Percentiles rank a stretch among this genome's conserved stretches.
Evolutionary conservation across 2,113 vertebrate genomes (phyloP).

Genomic region (Elgaria multicarinata): DNA sequence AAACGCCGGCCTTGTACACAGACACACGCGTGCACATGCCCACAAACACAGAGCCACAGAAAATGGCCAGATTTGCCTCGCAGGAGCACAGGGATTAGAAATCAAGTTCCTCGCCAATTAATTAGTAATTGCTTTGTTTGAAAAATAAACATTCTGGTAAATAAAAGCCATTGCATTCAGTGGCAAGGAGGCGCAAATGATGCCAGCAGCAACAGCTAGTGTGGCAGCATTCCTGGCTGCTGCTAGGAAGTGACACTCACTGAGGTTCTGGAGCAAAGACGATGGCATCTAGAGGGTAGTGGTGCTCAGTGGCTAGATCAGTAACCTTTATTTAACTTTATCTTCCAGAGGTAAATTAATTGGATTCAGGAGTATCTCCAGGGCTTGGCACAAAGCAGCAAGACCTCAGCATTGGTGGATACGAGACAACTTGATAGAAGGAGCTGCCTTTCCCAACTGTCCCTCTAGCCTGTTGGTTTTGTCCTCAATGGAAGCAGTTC

Average conservation of each 20-base stretch:
- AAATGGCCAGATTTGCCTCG: conserved; percentile 14
- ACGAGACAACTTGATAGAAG: background rate
- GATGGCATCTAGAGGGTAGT: background rate
- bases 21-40: background rate
- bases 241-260: background rate
- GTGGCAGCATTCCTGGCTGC: fast-evolving
- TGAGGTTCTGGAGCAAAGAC: background rate
- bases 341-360: background rate
- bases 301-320: background rate
- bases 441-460: background rate
- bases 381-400: background rate
- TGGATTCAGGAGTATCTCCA: background rate
- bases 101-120: conserved; percentile 33
- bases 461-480: background rate
- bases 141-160: conserved; percentile 39
- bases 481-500: background rate
- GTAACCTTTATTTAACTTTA: background rate
- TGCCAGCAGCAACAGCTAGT: fast-evolving
- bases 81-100: background rate
- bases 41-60: fast-evolving
- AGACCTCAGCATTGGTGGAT: background rate
- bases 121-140: conserved; percentile 41
- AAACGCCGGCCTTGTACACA: fast-evolving
- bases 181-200: fast-evolving
- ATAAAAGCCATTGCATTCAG: background rate